A percentile compares a stretch with the other conserved stretches of the same genome.
These are phyloP conservation scores for Pentalonia nigronervosa DNA, from an alignment of 1,140 invertebrate genomes.

Conservation along the genomic window DNA sequence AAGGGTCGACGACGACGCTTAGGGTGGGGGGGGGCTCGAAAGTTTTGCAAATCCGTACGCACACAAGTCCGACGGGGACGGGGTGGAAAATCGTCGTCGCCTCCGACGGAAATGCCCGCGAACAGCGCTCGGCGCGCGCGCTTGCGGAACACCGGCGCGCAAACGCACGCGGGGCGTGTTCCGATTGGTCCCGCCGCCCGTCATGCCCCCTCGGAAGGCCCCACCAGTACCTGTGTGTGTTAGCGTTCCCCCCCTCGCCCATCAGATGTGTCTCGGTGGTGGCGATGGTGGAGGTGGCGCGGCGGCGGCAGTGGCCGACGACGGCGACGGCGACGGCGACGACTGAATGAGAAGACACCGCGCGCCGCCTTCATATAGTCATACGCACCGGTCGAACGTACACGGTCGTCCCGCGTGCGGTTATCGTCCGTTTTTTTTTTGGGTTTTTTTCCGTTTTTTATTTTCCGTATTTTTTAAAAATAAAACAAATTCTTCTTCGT, in stretches of 20 bases:
- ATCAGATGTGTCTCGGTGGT: not conserved
- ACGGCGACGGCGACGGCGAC: not conserved
- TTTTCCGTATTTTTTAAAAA: constrained; percentile 13
- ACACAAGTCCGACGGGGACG: not conserved
- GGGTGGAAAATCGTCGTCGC: constrained; percentile 11
- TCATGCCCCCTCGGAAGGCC: constrained; percentile 55
- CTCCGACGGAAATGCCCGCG: not conserved
- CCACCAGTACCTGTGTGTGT: constrained; percentile 48
- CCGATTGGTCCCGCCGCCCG: constrained; percentile 57
- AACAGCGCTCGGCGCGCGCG: constrained; percentile 24
- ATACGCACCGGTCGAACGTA: constrained; percentile 55
- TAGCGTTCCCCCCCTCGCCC: not conserved
- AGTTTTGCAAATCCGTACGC: constrained; percentile 41
- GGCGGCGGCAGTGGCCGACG: not conserved
- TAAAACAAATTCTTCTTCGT: not conserved
- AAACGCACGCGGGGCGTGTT: constrained; percentile 45
- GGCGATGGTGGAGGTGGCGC: too few species aligned
- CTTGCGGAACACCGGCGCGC: constrained; percentile 30
- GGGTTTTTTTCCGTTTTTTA: constrained; percentile 38
- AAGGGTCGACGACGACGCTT: not conserved
- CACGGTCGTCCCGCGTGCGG: constrained; percentile 55
- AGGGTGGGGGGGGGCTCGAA: not conserved
- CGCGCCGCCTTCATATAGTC: constrained; percentile 54
- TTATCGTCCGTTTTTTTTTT: constrained; percentile 49
- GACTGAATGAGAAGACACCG: constrained; percentile 52